These are phyloP conservation scores for Brachionus plicatilis DNA, from an alignment of 1,140 invertebrate species.

Conservation along the genomic window DNA sequence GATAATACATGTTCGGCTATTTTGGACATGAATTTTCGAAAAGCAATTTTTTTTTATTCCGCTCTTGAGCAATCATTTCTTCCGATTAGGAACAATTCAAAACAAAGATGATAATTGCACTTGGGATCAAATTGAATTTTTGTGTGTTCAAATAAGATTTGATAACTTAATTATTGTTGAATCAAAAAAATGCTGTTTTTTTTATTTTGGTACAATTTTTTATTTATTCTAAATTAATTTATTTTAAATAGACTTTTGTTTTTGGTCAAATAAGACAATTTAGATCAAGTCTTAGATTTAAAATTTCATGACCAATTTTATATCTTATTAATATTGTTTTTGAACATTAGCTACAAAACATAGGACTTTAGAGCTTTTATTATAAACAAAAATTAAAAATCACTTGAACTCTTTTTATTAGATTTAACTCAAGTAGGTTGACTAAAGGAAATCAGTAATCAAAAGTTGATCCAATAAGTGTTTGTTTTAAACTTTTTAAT, in stretches of 20 bases:
- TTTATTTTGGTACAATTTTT: not conserved
- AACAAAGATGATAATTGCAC: not conserved
- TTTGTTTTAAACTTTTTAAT: not conserved
- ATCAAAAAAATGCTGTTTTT: not conserved
- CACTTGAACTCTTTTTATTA: not conserved
- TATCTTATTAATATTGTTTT: not conserved
- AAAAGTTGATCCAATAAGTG: not conserved
- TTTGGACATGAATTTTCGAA: not conserved
- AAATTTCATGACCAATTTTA: not conserved
- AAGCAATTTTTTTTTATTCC: not conserved
- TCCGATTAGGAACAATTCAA: not conserved
- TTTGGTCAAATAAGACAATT: not conserved
- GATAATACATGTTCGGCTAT: not conserved
- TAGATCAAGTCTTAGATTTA: not conserved
- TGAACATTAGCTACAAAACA: not conserved
- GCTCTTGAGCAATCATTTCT: not conserved
- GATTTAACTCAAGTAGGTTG: not conserved
- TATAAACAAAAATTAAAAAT: not conserved
- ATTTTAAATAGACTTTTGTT: not conserved
- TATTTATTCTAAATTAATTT: not conserved
- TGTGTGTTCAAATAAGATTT: not conserved
- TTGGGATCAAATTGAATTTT: not conserved
- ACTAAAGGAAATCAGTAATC: not conserved
- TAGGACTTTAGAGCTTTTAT: not conserved
- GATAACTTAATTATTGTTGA: not conserved